Base-by-base conservation (phyloP, 2,888 invertebrate genomes). In the Cheilosia urbana region DNA sequence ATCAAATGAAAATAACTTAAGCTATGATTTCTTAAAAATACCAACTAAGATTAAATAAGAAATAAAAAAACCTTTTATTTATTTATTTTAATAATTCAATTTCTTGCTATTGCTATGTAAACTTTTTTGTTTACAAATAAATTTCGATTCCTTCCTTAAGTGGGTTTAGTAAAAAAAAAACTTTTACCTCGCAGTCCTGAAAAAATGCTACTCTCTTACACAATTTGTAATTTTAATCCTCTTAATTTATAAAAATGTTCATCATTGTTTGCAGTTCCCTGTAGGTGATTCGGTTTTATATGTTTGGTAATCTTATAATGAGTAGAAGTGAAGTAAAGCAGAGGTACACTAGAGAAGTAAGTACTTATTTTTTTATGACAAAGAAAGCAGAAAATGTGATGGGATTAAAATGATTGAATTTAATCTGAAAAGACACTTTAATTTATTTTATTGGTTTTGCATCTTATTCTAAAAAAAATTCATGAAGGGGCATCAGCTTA, bases 11-110 rank as follows among this genome's bases (percentile, higher is more conserved):
- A 62, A 34, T 17, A 72, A 80, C 80, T 73, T 66, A 85, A 80
- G 68, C 55, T 73, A 65, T 73, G 30, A 69, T 69, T 57, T 71
- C 73, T 75, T 76, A 83, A 77, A 58, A 69, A 63, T 55, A 63
- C 24, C 15, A 75, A 71, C 49, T 42, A 65, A 58, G 34, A 42
- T 58, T 6, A 40, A 71, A 51, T 19, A 47, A 73, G 15, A 34
- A 65, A 53, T 17, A 5, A 30, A 30, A 30, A 45, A 72, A 27
- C 65, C 71, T 65, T 63, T 45, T 55, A 65, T 65, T 63, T 45
- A 62, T 57, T 30, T 51, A 21, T 51, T 24, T 68, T 27, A 2
- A 4, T 13, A 17, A 17, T 69, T 65, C 4, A 19, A 21, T 27
- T 53, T 24, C 13, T 37, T 62, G 11, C 27, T 60, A 42, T 58